Percentiles rank a stretch among this genome's conserved stretches.
Evolutionary conservation across 2,888 invertebrate genomes (phyloP).

Genomic region (Parascotia fuliginaria): DNA sequence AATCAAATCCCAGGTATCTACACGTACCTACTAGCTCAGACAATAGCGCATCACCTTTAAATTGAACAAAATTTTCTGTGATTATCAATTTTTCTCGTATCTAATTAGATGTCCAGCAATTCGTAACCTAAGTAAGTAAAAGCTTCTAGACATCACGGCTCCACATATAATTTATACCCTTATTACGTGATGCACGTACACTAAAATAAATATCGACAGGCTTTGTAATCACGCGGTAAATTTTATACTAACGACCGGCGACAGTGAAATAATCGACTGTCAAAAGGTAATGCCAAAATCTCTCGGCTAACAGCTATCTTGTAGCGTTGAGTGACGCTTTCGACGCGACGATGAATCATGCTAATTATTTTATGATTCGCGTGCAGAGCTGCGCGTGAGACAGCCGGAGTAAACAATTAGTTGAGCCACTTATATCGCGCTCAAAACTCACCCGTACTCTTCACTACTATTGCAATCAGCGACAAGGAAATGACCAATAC

Average conservation of each 20-base stretch:
- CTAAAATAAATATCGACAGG: constrained; percentile 54
- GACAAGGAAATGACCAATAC: not conserved
- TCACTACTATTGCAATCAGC: not conserved
- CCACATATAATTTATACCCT: constrained; percentile 6
- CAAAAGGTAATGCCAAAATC: constrained; percentile 80
- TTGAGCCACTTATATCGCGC: constrained; percentile 37
- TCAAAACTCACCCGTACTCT: constrained; percentile 23
- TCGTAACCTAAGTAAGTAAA: too few species aligned
- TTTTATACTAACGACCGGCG: constrained; percentile 76
- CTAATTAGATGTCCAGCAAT: too few species aligned
- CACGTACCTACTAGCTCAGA: too few species aligned
- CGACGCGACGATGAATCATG: constrained; percentile 74
- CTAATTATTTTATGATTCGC: constrained; percentile 79
- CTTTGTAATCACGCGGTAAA: constrained; percentile 67
- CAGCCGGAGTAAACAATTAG: constrained; percentile 61
- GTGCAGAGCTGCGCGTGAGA: constrained; percentile 41
- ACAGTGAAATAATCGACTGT: constrained; percentile 82
- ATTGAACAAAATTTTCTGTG: too few species aligned
- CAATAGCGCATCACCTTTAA: too few species aligned
- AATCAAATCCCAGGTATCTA: too few species aligned
- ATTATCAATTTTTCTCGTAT: too few species aligned
- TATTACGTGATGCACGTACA: constrained; percentile 46
- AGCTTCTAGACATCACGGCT: constrained; percentile 4
- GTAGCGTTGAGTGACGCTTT: constrained; percentile 69
- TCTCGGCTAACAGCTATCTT: constrained; percentile 61